Percentiles rank a stretch among this genome's conserved stretches.
Conservation (phyloP, 2,797 vertebrate species). For the Ataeniobius toweri region DNA sequence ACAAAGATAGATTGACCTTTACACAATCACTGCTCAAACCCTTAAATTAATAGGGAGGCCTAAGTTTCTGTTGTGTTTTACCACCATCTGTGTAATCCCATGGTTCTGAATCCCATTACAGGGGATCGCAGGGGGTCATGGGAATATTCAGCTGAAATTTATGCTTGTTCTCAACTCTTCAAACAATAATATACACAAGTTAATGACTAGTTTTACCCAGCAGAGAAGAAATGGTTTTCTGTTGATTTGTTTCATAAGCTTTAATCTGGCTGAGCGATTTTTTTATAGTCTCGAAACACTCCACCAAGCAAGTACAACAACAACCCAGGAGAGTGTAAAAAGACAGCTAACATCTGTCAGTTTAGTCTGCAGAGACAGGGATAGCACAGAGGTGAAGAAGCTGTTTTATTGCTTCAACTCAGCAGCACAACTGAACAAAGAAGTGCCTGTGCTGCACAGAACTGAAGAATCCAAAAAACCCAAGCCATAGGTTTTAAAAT, state of each 20-base stretch:
- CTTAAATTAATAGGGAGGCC: conserved; percentile 28
- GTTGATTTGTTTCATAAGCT: not conserved
- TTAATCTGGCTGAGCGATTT: not conserved
- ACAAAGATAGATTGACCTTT: conserved; percentile 1
- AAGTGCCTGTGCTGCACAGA: conserved; percentile 22
- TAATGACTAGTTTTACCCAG: conserved; percentile 14
- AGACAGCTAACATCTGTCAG: conserved; percentile 9
- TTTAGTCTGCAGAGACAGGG: conserved; percentile 24
- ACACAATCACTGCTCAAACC: conserved; percentile 22
- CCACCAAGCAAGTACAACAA: not conserved
- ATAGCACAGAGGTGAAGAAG: conserved; percentile 41
- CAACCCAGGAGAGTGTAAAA: not conserved
- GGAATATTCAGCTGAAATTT: conserved; percentile 32
- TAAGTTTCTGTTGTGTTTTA: conserved; percentile 41
- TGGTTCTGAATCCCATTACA: not conserved
- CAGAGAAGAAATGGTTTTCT: not conserved
- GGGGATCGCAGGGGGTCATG: conserved; percentile 28
- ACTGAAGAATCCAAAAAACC: conserved; percentile 16
- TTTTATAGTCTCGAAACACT: conserved; percentile 5
- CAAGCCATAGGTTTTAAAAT: conserved; percentile 1
- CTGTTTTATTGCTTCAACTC: conserved; percentile 58
- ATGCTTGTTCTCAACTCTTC: conserved; percentile 10
- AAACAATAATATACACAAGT: conserved; percentile 46
- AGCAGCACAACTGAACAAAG: conserved; percentile 21
- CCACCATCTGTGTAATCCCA: conserved; percentile 5